Conservation (phyloP, 2,888 invertebrate species). For the Pterostichus niger region DNA sequence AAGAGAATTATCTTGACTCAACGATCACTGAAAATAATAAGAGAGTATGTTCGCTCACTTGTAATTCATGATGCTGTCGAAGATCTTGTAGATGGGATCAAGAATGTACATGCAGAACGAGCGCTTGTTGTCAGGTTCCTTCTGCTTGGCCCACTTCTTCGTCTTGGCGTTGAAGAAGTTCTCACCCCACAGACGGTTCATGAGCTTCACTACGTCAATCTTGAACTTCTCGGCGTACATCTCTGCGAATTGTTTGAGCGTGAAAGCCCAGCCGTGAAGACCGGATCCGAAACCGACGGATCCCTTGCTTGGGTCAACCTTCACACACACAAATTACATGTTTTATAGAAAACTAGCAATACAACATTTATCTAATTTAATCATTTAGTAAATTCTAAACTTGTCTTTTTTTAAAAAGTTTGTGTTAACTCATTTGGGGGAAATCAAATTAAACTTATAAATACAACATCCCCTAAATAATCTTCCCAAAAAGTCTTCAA, state of each 20-base stretch:
- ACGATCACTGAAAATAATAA: too few relatives aligned
- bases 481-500: too few relatives aligned
- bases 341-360: too few relatives aligned
- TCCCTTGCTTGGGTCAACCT: slow-evolving; percentile 97
- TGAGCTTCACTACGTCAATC: slow-evolving; percentile 97
- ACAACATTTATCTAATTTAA: too few relatives aligned
- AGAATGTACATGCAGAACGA: slow-evolving; percentile 99
- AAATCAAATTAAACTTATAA: too few relatives aligned
- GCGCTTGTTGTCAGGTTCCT: slow-evolving; percentile 94
- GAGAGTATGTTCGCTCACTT: slow-evolving; percentile 72
- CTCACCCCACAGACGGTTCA: slow-evolving; percentile 99
- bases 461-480: too few relatives aligned
- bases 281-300: slow-evolving; percentile 99
- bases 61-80: slow-evolving; percentile 83
- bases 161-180: slow-evolving; percentile 98
- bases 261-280: slow-evolving; percentile 99
- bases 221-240: slow-evolving; percentile 99
- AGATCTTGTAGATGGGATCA: slow-evolving; percentile 98
- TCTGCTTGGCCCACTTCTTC: slow-evolving; percentile 98
- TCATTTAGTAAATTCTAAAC: too few relatives aligned
- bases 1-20: too few relatives aligned
- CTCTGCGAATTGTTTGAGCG: slow-evolving; percentile 99
- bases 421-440: not conserved
- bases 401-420: not conserved
- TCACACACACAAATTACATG: slow-evolving; percentile 53